Evolutionary conservation across 2,888 invertebrate species (phyloP).

Genomic region (Molanna angustata): DNA sequence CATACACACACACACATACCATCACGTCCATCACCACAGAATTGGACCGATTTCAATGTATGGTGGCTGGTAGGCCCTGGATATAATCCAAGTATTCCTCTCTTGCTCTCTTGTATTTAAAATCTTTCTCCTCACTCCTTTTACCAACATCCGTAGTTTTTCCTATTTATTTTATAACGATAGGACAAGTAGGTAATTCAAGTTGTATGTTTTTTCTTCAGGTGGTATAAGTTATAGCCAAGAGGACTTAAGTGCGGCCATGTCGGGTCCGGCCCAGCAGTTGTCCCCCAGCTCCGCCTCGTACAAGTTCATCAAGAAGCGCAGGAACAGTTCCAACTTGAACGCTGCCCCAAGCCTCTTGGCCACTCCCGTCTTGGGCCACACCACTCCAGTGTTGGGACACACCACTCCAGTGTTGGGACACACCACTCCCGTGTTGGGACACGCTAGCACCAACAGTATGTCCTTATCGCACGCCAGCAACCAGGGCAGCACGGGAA

Average conservation of each 20-base stretch:
- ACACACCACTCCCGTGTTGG: background rate
- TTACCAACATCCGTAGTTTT: too few relatives aligned
- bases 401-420: slow-evolving; percentile 11
- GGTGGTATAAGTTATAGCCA: slow-evolving; percentile 29
- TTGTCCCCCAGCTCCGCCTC: slow-evolving; percentile 28
- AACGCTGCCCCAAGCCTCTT: slow-evolving; percentile 8
- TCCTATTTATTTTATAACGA: too few relatives aligned
- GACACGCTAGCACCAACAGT: slow-evolving; percentile 23
- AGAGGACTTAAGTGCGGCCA: slow-evolving; percentile 28
- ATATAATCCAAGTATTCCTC: too few relatives aligned
- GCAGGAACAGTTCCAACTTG: slow-evolving; percentile 28
- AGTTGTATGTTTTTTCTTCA: slow-evolving; percentile 11
- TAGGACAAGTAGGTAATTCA: too few relatives aligned
- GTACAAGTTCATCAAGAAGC: slow-evolving; percentile 30
- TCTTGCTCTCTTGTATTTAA: too few relatives aligned
- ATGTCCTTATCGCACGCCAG: slow-evolving; percentile 16
- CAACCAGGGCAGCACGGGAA: slow-evolving; percentile 20
- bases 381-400: background rate
- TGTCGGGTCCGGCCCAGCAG: slow-evolving; percentile 16
- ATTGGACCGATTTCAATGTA: too few relatives aligned
- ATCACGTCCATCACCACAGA: too few relatives aligned
- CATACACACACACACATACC: too few relatives aligned
- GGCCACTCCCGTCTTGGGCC: too few relatives aligned
- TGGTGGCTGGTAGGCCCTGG: too few relatives aligned
- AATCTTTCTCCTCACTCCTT: too few relatives aligned